A percentile compares a stretch with the other conserved stretches of the same genome.
These are phyloP conservation scores for Numenius arquata DNA, from an alignment of 2,113 vertebrate species.

Conservation along the genomic window DNA sequence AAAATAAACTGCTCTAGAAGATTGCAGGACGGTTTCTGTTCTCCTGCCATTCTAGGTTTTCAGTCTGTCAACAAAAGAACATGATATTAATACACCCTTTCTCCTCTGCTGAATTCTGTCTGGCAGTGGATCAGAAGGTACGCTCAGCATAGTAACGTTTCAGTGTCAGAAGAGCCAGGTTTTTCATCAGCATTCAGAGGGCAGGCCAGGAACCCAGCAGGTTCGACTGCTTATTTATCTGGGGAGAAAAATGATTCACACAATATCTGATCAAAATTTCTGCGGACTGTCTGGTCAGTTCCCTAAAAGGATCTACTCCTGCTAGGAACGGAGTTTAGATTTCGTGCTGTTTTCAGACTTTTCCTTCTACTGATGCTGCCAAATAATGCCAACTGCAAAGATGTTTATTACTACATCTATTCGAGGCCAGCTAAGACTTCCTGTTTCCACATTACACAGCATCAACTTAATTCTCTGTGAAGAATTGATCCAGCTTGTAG, in stretches of 20 bases:
- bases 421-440: not conserved
- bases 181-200: not conserved
- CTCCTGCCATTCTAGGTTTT: slow-evolving; percentile 82
- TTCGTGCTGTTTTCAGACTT: not conserved
- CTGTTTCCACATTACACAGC: not conserved
- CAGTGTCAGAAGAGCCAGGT: not conserved
- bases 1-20: slow-evolving; percentile 85
- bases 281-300: not conserved
- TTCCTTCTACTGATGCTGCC: not conserved
- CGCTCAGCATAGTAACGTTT: not conserved
- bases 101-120: not conserved
- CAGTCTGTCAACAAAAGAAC: slow-evolving; percentile 66
- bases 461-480: not conserved
- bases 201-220: not conserved
- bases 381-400: not conserved
- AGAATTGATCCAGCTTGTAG: not conserved
- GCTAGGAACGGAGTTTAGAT: not conserved
- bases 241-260: not conserved
- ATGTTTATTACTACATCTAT: not conserved
- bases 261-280: not conserved
- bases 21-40: slow-evolving; percentile 80
- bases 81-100: not conserved
- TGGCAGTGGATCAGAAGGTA: not conserved
- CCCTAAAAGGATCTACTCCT: not conserved
- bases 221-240: not conserved